Conservation (phyloP, 1,140 invertebrate species). For the Aethina tumida region DNA sequence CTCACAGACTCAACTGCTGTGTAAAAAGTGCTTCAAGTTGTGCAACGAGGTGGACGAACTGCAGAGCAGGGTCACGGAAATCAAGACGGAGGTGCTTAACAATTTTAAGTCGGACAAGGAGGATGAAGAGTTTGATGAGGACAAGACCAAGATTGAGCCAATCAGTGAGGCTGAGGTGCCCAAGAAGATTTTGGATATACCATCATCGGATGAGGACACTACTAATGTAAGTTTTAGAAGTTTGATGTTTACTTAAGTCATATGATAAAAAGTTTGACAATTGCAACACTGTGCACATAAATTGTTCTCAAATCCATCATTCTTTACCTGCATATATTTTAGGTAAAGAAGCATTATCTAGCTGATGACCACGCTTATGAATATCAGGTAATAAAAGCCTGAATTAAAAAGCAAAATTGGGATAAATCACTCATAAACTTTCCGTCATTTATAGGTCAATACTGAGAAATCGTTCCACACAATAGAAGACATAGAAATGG, state of each 20-base stretch:
- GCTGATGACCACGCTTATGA: neutral
- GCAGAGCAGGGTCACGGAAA: constrained; percentile 31
- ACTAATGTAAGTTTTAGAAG: constrained; percentile 20
- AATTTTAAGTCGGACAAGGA: constrained; percentile 26
- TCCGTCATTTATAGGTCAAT: constrained; percentile 2
- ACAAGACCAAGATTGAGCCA: neutral
- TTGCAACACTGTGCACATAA: neutral
- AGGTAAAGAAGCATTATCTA: no score
- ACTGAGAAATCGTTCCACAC: constrained; percentile 22
- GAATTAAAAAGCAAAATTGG: neutral
- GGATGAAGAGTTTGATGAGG: constrained; percentile 10
- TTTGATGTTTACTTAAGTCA: no score
- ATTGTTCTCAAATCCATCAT: neutral
- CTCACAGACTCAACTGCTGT: constrained; percentile 45
- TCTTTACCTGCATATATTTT: no score
- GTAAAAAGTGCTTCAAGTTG: constrained; percentile 54
- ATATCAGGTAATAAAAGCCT: neutral
- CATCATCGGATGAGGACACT: constrained; percentile 32
- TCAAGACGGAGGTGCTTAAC: constrained; percentile 26
- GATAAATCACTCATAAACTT: neutral
- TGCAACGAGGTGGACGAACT: constrained; percentile 52
- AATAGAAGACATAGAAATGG: constrained; percentile 31
- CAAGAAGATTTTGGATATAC: constrained; percentile 31
- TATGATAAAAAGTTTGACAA: constrained; percentile 1
- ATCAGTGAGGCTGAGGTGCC: constrained; percentile 18